Percentiles rank a stretch among this genome's conserved stretches.
Conservation (phyloP, 2,888 invertebrate genomes). For the Balanococcus diminutus region DNA sequence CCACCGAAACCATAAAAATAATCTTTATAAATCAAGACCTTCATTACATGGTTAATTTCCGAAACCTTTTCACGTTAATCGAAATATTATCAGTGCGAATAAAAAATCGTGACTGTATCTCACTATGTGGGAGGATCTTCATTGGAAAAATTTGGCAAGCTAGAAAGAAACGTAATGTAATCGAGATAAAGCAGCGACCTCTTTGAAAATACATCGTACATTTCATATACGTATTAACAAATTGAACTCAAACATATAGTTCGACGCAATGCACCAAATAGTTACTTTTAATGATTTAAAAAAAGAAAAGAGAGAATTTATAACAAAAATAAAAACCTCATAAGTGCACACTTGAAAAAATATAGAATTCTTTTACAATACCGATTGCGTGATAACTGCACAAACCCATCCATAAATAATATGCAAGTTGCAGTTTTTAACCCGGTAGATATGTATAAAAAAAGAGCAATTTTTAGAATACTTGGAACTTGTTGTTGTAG, state of each 20-base stretch:
- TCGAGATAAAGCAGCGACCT: background rate
- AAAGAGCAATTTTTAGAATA: background rate
- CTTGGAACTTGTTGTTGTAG: background rate
- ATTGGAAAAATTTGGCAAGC: background rate
- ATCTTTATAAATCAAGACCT: slow-evolving; percentile 8
- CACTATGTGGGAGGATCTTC: background rate
- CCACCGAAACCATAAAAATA: background rate
- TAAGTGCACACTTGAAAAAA: background rate
- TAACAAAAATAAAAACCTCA: background rate
- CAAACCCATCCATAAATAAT: background rate
- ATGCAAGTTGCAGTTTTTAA: background rate
- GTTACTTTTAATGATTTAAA: too few relatives aligned
- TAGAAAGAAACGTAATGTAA: background rate
- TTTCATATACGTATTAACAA: background rate
- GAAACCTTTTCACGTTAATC: slow-evolving; percentile 4
- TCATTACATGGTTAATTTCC: background rate
- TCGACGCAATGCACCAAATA: background rate
- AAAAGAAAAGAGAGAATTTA: too few relatives aligned
- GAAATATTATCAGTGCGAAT: background rate
- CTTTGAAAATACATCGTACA: background rate
- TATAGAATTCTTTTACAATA: too few relatives aligned
- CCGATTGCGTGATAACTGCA: background rate
- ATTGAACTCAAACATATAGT: background rate
- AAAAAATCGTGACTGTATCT: slow-evolving; percentile 16
- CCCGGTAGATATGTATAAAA: background rate